Evolutionary conservation across 2,797 vertebrate genomes (phyloP).

Genomic region (Eulemur mongoz): DNA sequence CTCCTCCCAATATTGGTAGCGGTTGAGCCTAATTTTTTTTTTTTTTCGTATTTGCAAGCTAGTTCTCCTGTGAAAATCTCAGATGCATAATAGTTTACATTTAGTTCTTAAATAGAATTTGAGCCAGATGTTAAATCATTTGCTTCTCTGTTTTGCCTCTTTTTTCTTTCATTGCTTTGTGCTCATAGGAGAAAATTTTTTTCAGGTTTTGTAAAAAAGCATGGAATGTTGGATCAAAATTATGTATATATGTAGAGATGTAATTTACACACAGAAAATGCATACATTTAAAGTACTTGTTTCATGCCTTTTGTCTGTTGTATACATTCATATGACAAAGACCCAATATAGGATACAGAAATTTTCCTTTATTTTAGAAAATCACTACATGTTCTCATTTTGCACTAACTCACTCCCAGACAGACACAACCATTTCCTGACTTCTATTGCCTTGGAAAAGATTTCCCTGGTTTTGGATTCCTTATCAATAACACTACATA

Average conservation of each 20-base stretch:
- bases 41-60: background rate
- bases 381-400: accelerated
- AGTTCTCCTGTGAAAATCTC: background rate
- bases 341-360: background rate
- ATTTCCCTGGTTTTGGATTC: background rate
- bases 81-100: accelerated
- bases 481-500: too few relatives aligned
- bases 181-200: background rate
- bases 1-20: background rate
- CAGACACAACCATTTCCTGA: background rate
- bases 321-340: background rate
- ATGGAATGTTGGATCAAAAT: background rate
- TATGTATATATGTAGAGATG: background rate
- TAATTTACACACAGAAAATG: background rate
- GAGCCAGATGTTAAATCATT: background rate
- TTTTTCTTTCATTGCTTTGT: background rate
- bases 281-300: background rate
- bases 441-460: background rate
- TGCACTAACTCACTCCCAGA: too few relatives aligned
- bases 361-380: background rate
- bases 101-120: background rate
- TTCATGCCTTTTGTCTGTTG: background rate
- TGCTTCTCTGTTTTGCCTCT: background rate
- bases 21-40: background rate
- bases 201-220: background rate